A percentile compares a stretch with the other conserved stretches of the same genome.
phyloP scores from a whole-genome alignment of 2,113 vertebrate species.

The Ictalurus punctatus region DNA sequence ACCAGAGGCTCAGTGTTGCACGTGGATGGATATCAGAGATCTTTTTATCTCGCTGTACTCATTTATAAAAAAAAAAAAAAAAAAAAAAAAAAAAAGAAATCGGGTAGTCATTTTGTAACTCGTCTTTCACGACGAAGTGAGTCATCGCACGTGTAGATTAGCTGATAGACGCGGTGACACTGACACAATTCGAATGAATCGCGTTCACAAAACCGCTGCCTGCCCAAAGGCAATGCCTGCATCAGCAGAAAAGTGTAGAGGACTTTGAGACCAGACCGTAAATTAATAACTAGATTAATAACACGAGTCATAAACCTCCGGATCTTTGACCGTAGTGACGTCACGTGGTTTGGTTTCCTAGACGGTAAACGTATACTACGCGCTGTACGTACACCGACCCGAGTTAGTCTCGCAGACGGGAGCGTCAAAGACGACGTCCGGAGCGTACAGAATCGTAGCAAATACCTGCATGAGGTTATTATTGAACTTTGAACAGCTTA shows the following conservation, averaged over 20 bases:
- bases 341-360: not conserved
- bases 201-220: not conserved
- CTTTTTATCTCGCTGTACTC: not conserved
- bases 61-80: too few species aligned
- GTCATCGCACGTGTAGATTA: not conserved
- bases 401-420: not conserved
- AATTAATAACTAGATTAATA: not conserved
- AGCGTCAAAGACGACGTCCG: not conserved
- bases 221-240: constrained; percentile 16
- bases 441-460: not conserved
- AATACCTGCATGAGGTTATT: not conserved
- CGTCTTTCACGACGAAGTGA: not conserved
- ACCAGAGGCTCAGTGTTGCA: not conserved
- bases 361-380: not conserved
- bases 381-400: not conserved
- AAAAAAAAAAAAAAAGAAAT: too few species aligned
- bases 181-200: not conserved
- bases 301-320: constrained; percentile 1
- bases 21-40: not conserved
- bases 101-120: not conserved
- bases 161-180: not conserved
- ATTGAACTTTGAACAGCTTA: not conserved
- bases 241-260: constrained; percentile 18
- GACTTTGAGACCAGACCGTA: constrained; percentile 9
- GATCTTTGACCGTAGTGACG: constrained; percentile 7